Percentiles rank a stretch among this genome's conserved stretches.
Evolutionary conservation across 37 sponge, comb jelly and placozoan genomes (phyloP).

Genomic region (Crambe crambe): DNA sequence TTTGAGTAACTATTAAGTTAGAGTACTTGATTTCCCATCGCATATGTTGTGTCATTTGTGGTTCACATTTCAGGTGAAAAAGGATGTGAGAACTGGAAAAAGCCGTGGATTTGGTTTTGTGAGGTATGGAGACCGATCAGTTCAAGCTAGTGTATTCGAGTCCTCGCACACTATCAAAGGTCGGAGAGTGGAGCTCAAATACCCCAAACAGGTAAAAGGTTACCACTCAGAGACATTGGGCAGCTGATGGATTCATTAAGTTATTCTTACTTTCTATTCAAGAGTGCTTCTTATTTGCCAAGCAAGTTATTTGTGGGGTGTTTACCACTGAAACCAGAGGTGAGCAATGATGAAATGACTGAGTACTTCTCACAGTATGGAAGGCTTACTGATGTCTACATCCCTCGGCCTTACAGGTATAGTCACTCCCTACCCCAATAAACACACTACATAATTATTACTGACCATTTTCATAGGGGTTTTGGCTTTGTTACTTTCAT

Average conservation of each 20-base stretch:
- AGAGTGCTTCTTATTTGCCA: slow-evolving; percentile 56
- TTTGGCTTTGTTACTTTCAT: slow-evolving; percentile 85
- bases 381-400: slow-evolving; percentile 76
- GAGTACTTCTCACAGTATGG: slow-evolving; percentile 74
- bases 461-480: slow-evolving; percentile 30
- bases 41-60: not conserved
- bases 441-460: no score
- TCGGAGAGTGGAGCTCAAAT: slow-evolving; percentile 64
- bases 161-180: slow-evolving; percentile 65
- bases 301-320: slow-evolving; percentile 82
- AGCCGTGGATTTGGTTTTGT: slow-evolving; percentile 89
- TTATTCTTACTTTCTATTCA: no score
- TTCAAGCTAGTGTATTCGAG: slow-evolving; percentile 45
- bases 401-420: slow-evolving; percentile 75
- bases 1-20: not conserved
- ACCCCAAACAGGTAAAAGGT: slow-evolving; percentile 44
- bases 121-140: slow-evolving; percentile 49
- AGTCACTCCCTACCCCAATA: not conserved
- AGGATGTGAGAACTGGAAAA: slow-evolving; percentile 42
- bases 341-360: slow-evolving; percentile 46
- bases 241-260: no score
- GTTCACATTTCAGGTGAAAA: slow-evolving; percentile 90
- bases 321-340: slow-evolving; percentile 61
- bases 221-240: not conserved
- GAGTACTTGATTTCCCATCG: not conserved